Base-by-base conservation (phyloP, 2,888 invertebrate species). In the Athetis lepigone region DNA sequence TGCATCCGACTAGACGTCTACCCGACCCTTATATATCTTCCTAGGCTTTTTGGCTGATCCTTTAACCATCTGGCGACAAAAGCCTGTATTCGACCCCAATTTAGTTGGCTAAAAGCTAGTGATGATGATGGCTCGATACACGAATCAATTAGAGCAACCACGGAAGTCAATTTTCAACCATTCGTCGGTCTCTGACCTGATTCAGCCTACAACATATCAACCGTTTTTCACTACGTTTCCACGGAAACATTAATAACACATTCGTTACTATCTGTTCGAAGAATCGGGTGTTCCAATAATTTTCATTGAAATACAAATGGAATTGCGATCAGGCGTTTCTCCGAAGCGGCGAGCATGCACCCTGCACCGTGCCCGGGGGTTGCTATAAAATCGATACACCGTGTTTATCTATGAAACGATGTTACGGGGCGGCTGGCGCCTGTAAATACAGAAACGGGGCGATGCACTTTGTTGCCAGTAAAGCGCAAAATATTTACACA, bases 371-470 rank as follows among this genome's bases (percentile, higher is more conserved):
- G 73, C 25, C 40, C 60, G 46, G 36, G 58, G 70, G 64, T 65
- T 47, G 76, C 42, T 52, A 63, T 70, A 78, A 79, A 80, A 79
- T 79, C 79, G 65, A 79, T 79, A 78, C 46, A 52, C 60, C 50
- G 57, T 75, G 80, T 80, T 78, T 79, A 73, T 73, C 73, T 69
- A 80, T 39, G 45, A 57, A 57, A 75, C 80, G 78, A 68, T 65
- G 67, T 51, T 54, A 63, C 50, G 79, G 79, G 79, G 33, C 33
- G 33, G 7, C 33, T 7, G 33, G 33, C 33, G 79, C 74, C 73
- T 61, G 68, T 60, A 68, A 64, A 67, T 60, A 63, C 39, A 60
- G 63, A 65, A 70, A 67, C 69, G 37, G 78, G 65, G 56, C 75
- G 63, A 45, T 79, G 78, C 71, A 79, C 65, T 79, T 68, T 47